phyloP scores from a whole-genome alignment of 1,140 invertebrate species.

The Mycetomoellerius zeteki region DNA sequence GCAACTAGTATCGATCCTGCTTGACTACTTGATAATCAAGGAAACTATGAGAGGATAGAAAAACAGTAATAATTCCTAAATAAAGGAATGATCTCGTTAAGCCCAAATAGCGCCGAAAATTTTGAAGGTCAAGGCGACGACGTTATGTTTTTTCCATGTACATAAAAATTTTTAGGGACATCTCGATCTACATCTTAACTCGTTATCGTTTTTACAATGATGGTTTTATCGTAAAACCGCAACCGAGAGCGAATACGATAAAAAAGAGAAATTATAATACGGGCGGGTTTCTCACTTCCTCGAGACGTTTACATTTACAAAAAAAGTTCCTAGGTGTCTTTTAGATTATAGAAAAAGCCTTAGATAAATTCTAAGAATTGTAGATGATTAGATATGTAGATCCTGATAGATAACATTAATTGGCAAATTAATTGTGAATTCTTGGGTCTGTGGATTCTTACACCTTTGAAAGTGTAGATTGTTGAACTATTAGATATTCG shows the following conservation, averaged over 20 bases:
- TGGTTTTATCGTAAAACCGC: conserved; percentile 60
- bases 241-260: conserved; percentile 50
- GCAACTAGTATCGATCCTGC: conserved; percentile 56
- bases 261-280: conserved; percentile 53
- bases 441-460: conserved; percentile 44
- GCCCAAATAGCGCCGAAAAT: conserved; percentile 82
- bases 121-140: conserved; percentile 75
- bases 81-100: conserved; percentile 70
- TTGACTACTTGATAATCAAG: conserved; percentile 59
- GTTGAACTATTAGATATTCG: conserved; percentile 62
- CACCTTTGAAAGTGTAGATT: conserved; percentile 49
- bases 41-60: conserved; percentile 14
- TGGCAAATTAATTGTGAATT: conserved; percentile 37
- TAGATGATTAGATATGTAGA: conserved; percentile 19
- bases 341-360: conserved; percentile 22
- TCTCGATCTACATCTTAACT: conserved; percentile 74
- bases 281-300: conserved; percentile 26
- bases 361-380: neutral
- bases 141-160: conserved; percentile 81
- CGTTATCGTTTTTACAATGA: conserved; percentile 74
- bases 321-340: conserved; percentile 36
- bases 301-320: conserved; percentile 24
- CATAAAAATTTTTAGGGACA: conserved; percentile 77
- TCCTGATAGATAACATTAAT: neutral
- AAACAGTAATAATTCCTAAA: conserved; percentile 53